Conservation (phyloP, 2,888 invertebrate species). For the Lasioglossum marginatum region DNA sequence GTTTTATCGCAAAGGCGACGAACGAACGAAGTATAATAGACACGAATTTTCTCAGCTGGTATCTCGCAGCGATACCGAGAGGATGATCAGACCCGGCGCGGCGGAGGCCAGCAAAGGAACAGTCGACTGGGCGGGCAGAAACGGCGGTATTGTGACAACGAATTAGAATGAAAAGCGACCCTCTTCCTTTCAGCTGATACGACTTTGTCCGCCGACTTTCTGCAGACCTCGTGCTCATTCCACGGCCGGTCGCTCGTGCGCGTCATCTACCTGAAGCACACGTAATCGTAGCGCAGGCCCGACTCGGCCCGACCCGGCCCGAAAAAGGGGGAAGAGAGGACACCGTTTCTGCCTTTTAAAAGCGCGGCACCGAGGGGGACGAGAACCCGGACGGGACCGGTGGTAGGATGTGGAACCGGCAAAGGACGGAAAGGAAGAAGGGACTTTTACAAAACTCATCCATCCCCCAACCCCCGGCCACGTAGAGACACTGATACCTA, state of each 20-base stretch:
- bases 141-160: conserved; percentile 53
- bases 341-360: conserved; percentile 68
- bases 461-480: conserved; percentile 69
- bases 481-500: conserved; percentile 80
- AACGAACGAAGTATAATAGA: neutral
- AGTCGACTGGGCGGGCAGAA: conserved; percentile 9
- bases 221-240: conserved; percentile 38
- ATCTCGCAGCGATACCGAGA: conserved; percentile 9
- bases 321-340: conserved; percentile 44
- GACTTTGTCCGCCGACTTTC: conserved; percentile 64
- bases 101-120: neutral
- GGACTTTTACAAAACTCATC: conserved; percentile 75
- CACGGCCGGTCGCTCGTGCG: conserved; percentile 49
- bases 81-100: neutral
- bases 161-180: conserved; percentile 60
- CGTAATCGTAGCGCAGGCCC: conserved; percentile 52
- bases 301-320: conserved; percentile 15
- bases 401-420: conserved; percentile 42
- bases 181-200: conserved; percentile 39
- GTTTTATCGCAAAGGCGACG: neutral
- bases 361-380: conserved; percentile 36
- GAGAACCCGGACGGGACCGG: conserved; percentile 30
- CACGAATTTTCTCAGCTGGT: neutral
- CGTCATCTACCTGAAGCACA: conserved; percentile 59
- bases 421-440: conserved; percentile 63